Base-by-base conservation (phyloP, 2,113 vertebrate species). In the Macrotis lagotis region DNA sequence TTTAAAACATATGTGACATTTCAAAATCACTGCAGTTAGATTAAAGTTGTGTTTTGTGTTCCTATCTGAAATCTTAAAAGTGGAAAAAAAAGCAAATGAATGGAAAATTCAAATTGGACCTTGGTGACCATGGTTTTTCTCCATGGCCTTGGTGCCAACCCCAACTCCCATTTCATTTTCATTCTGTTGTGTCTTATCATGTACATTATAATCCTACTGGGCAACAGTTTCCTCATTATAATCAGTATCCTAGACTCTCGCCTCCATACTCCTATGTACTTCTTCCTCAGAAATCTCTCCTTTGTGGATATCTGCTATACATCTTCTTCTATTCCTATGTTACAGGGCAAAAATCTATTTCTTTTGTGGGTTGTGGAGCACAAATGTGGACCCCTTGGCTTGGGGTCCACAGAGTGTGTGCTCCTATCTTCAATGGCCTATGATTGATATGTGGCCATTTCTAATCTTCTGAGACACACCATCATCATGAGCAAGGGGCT, bases 221-320 rank as follows among this genome's bases (percentile, higher is more conserved):
- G 96, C 51, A 97, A 98, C 31, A 83, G 94, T 83, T 52, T 96
- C 50, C 93, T 97, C 44, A 97, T 96, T 8, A 50, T 52, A 31
- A 92, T 97, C 24, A 95, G 91, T 24, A 55, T 94, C 25, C 95
- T 16, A 26, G 94, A 97, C 59, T 91, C 92, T 50, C 52, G 66
- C 25, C 96, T 97, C 83, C 91, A 96, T 25, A 97, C 92, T 0
- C 95, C 94, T 37, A 97, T 96, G 96, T 96, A 97, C 50, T 95
- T 97, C 93, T 96, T 95, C 92, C 94, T 97, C n/a, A 93, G 95
- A 53, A 97, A 96, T 91, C 91, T 98, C 37, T 95, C 97, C 52
- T 97, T 98, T 89, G 50, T 96, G 91, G 97, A 96, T 50, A 95
- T 97, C 47, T 96, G 93, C 51, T 97, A 96, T 2, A 95, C 88